Evolutionary conservation across 2,888 invertebrate genomes (phyloP), one percentile per base, ranked within the genome.

Genomic region (Hetaerina titia): DNA sequence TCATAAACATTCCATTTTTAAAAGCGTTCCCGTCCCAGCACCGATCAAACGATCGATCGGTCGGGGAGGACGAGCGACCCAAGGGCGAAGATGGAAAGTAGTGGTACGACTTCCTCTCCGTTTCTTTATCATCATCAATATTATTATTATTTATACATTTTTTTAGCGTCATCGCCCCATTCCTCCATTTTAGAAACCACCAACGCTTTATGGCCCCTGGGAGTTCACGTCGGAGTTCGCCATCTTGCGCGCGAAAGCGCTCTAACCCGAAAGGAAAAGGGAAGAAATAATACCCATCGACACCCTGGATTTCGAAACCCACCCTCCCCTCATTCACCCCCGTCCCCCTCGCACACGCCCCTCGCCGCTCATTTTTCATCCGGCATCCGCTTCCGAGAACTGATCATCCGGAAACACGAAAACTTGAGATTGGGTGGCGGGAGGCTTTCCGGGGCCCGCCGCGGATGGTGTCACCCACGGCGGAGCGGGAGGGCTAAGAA

Each of bases 1-100:
- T 88, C 88, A 88, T 88, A 88, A 88, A 88, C 88, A 88, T 56
- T 88, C 88, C 56, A 25, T 88, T 88, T 88, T 88, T 56, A 56
- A 69, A n/a, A 69, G 69, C 69, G n/a, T 69, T 69, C 69, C n/a
- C n/a, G 69, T n/a, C 69, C 69, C 17, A n/a, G 4, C 69, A 8
- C 69, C n/a, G n/a, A n/a, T 69, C 69, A 9, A 69, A 69, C 45
- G 45, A 45, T 45, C 17, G 22, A 69, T 69, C 69, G 69, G 17
- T 5, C 22, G n/a, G n/a, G 0, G 9, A 8, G 69, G 69, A 9
- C 69, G n/a, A 69, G 19, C 63, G 63, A 63, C 63, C 17, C 17
- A 13, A 0, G 17, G 15, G 19, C 17, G 19, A 15, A 15, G 9
- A 6, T 7, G n/a, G 19, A 69, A 7, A 22, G 19, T 5, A 45